phyloP scores from a whole-genome alignment of 1,140 invertebrate genomes.

The Penaeus chinensis region DNA sequence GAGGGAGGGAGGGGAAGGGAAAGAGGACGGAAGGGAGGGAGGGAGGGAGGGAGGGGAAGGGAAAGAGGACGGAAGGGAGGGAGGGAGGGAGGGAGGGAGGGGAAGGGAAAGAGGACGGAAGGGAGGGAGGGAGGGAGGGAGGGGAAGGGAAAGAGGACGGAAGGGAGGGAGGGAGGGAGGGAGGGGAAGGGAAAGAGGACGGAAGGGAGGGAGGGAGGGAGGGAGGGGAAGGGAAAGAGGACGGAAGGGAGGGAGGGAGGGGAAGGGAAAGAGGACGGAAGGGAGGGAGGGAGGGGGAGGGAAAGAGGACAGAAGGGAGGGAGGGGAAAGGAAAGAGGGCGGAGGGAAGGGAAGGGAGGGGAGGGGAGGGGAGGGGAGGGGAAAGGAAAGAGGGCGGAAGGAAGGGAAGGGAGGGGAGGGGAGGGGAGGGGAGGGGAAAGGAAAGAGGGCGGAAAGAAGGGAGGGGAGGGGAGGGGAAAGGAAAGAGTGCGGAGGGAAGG shows the following conservation, averaged over 20 bases:
- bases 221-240: background rate
- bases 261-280: background rate
- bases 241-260: background rate
- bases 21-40: background rate
- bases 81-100: background rate
- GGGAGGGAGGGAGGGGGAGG: background rate
- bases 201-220: background rate
- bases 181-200: background rate
- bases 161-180: background rate
- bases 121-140: background rate
- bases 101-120: background rate
- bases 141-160: background rate
- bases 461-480: background rate
- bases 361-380: background rate
- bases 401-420: background rate
- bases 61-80: background rate
- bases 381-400: background rate
- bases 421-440: background rate
- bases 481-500: background rate
- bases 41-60: background rate
- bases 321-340: background rate
- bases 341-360: background rate
- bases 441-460: background rate
- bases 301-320: background rate
- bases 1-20: background rate